Evolutionary conservation across 2,797 vertebrate species (phyloP), one percentile per base, ranked within the genome.

Genomic region (Gymnopithys bicolor): DNA sequence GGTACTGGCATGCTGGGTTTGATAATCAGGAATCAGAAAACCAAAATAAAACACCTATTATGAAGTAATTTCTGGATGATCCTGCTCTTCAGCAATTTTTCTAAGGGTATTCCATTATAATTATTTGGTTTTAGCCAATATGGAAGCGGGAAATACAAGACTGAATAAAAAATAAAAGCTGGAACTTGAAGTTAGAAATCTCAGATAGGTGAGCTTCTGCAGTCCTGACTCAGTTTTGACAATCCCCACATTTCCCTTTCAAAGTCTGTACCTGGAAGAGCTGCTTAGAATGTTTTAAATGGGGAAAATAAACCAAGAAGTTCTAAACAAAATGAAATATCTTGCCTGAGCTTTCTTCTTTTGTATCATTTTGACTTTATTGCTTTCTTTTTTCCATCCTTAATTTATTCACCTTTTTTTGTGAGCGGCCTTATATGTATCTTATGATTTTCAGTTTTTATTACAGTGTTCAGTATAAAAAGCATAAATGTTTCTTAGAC

Each of bases 81-180:
- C 52, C 37, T 58, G 19, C 9, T 62, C 25, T 53, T 48, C 6
- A 53, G 17, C 13, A 45, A 37, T 41, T 73, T 8, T 66, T 53
- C 41, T 60, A 21, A 45, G 73, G 15, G 7, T 35, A 13, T 51
- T 66, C 9, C 2, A 3, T 43, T 51, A 5, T 43, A 24, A 13
- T 63, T 37, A 22, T 1, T 46, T 86, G 64, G 8, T 53, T 80
- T 76, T 22, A 45, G 28, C 22, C 10, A 12, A 7, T 3, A 5
- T 51, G 4, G 13, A 10, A 1, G 1, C 80, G 19, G 22, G 74
- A 60, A 78, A 30, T 27, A 48, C 0, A 0, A 59, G 49, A 56
- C 32, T 33, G 33, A 69, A 71, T 48, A 56, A 87, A 80, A 84
- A 58, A 4, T 4, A 45, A 60, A 68, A 81, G 13, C 13, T 37